phyloP scores from a whole-genome alignment of 2,888 invertebrate genomes.

The Cosmia pyralina region DNA sequence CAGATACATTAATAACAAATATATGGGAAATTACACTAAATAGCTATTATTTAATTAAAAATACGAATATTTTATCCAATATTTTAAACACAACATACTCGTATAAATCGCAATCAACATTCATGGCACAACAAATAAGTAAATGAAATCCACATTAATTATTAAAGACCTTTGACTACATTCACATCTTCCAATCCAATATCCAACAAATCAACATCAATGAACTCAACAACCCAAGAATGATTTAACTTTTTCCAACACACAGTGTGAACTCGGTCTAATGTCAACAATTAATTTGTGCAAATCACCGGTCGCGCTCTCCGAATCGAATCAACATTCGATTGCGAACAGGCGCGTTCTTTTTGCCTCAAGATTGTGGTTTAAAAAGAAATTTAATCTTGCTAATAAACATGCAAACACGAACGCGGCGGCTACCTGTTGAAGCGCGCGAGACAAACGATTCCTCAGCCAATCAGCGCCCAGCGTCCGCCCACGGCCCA shows the following conservation, averaged over 20 bases:
- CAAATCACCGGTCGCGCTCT: conserved; percentile 65
- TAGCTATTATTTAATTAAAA: not conserved
- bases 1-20: not conserved
- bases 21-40: not conserved
- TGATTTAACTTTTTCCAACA: conserved; percentile 4
- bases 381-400: conserved; percentile 88
- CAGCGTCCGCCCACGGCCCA: conserved; percentile 87
- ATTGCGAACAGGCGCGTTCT: conserved; percentile 77
- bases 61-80: not conserved
- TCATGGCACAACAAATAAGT: not conserved
- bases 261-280: conserved; percentile 47
- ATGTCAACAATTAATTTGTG: conserved; percentile 68
- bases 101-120: not conserved
- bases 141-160: not conserved
- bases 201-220: conserved; percentile 34
- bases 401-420: conserved; percentile 90
- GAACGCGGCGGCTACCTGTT: conserved; percentile 90
- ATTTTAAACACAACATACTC: not conserved
- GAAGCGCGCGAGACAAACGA: conserved; percentile 85
- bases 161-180: conserved; percentile 11
- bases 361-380: conserved; percentile 82
- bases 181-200: conserved; percentile 31
- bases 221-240: conserved; percentile 23
- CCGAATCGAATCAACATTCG: conserved; percentile 79
- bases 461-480: conserved; percentile 81